Base-by-base conservation (phyloP, 2,113 vertebrate species). In the Chaetodon auriga region DNA sequence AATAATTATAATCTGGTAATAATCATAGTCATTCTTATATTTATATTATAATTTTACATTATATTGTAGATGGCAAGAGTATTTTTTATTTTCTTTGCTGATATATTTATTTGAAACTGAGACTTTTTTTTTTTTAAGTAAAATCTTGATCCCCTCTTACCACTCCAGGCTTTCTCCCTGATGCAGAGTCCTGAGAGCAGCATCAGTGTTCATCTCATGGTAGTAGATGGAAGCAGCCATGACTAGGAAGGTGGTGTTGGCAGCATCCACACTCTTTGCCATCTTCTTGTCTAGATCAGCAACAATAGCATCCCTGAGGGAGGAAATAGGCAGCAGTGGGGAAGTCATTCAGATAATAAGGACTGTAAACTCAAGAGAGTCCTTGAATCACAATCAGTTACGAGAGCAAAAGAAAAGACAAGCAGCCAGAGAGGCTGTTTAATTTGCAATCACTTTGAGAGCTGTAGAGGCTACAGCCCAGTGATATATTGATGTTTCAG, bases 101-200 rank as follows among this genome's bases (percentile, higher is more conserved):
- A 48, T 46, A 36, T 15, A 19, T 38, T 66, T 10, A 38, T 35
- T 49, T 23, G 0, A 49, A 71, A 51, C 53, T 19, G 11, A 35
- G 1, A 43, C 7, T 19, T 49, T 49, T 18, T 30, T 30, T 16
- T 6, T 36, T 53, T 0, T 23, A 60, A 48, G 0, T 48, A 46
- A 84, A 82, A 46, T 3, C 0, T 48, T 21, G 0, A 69, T 65
- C 38, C 1, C 6, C 9, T 68, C 95, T 89, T 73, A 99, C 98
- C 98, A 98, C 19, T 99, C 98, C 49, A 99, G 92, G 87, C 97
- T 97, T 2, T 99, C 98, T 16, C 97, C 97, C 86, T 99, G 98
- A 78, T 98, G 97, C 75, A 99, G 94, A 0, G 96, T 69, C 0
- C 97, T 94, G 58, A 99, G 94, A 0, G 98, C 97, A 0, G 97